Evolutionary conservation across 2,113 vertebrate genomes (phyloP).

Genomic region (Dipodomys spectabilis): DNA sequence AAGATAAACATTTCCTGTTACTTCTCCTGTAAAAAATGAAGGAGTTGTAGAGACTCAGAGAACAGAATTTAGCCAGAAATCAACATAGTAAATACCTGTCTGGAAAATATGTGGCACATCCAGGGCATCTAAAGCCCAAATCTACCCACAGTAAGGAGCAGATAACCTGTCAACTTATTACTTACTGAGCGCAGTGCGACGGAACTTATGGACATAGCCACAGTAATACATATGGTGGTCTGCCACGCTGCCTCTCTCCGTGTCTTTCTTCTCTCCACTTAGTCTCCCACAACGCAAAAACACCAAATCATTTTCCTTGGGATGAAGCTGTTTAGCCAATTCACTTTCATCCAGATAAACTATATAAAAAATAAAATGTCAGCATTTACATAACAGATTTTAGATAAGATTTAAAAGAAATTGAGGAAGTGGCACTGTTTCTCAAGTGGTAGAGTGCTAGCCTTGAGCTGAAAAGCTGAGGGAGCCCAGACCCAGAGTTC

Average conservation of each 20-base stretch:
- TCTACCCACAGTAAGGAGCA: too few relatives aligned
- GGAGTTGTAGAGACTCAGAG: too few relatives aligned
- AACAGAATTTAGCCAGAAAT: neutral
- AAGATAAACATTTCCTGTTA: too few relatives aligned
- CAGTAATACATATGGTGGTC: slow-evolving; percentile 66
- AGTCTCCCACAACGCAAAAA: slow-evolving; percentile 85
- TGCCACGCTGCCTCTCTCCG: slow-evolving; percentile 49
- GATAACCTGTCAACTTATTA: neutral
- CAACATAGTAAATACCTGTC: neutral
- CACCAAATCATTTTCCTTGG: slow-evolving; percentile 91
- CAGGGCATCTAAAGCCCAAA: neutral
- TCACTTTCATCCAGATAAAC: slow-evolving; percentile 83
- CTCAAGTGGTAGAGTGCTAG: too few relatives aligned
- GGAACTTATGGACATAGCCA: slow-evolving; percentile 86
- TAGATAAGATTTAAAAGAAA: neutral
- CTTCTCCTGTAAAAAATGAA: too few relatives aligned
- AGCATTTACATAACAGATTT: neutral
- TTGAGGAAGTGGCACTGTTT: neutral
- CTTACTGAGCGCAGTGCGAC: slow-evolving; percentile 80
- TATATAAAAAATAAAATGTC: slow-evolving; percentile 60
- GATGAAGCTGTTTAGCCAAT: slow-evolving; percentile 86
- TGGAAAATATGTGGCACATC: neutral
- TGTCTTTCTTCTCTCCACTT: slow-evolving; percentile 57
- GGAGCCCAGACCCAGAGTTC: too few relatives aligned
- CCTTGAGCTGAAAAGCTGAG: too few relatives aligned